Percentiles rank a stretch among this genome's conserved stretches.
phyloP scores from a whole-genome alignment of 1,140 invertebrate genomes.

The Triops longicaudatus region DNA sequence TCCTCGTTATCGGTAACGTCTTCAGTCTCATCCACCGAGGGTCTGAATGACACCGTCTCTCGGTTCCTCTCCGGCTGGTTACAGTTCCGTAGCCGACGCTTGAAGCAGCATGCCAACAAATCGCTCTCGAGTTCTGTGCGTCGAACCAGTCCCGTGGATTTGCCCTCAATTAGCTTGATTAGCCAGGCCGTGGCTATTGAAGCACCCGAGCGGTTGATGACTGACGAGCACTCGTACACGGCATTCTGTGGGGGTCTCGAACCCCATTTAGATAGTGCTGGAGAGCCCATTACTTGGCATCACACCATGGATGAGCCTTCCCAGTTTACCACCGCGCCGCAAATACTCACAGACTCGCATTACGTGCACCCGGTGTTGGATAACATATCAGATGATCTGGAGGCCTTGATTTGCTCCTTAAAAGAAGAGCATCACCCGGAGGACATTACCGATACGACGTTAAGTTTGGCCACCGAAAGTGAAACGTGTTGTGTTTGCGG shows the following conservation, averaged over 20 bases:
- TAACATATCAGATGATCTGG: not conserved
- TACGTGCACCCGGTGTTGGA: not conserved
- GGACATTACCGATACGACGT: not conserved
- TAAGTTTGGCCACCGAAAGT: not conserved
- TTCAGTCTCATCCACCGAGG: not conserved
- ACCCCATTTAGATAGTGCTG: not conserved
- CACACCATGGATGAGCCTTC: not conserved
- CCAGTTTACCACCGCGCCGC: not conserved
- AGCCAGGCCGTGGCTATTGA: not conserved
- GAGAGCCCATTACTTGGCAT: not conserved
- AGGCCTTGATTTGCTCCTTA: not conserved
- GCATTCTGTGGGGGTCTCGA: not conserved
- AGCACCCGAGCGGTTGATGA: slow-evolving; percentile 1
- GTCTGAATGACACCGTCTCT: not conserved
- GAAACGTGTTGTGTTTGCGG: not conserved
- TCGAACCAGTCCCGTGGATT: slow-evolving; percentile 7
- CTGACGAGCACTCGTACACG: not conserved
- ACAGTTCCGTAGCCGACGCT: not conserved
- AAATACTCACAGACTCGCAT: not conserved
- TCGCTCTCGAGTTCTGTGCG: not conserved
- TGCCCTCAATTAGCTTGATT: not conserved
- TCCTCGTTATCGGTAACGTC: not conserved
- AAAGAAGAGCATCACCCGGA: not conserved
- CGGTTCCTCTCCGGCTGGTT: slow-evolving; percentile 13
- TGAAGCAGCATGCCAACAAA: not conserved